Evolutionary conservation across 2,888 invertebrate genomes (phyloP).

Genomic region (Caenorhabditis sulstoni): DNA sequence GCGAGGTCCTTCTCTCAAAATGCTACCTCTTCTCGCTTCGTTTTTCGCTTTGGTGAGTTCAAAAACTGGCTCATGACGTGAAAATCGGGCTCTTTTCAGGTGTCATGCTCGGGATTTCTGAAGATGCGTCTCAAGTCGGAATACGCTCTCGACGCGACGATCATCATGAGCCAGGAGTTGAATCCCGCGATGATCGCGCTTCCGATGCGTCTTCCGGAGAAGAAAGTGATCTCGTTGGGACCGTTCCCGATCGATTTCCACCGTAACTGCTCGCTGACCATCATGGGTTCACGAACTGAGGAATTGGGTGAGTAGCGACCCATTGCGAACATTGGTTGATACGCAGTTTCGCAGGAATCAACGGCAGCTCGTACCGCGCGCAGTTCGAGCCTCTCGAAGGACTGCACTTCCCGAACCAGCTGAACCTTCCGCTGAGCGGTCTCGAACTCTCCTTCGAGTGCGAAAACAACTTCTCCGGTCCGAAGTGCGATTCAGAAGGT

Average conservation of each 20-base stretch:
- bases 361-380: constrained; percentile 8
- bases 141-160: background rate
- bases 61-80: too few species aligned
- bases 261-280: background rate
- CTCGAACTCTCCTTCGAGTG: constrained; percentile 25
- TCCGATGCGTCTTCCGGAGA: constrained; percentile 6
- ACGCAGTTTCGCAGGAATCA: constrained; percentile 18
- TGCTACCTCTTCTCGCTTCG: too few species aligned
- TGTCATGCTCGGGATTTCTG: constrained; percentile 17
- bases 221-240: constrained; percentile 3
- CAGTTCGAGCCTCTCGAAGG: constrained; percentile 10
- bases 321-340: too few species aligned
- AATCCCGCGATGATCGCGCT: background rate
- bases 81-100: background rate
- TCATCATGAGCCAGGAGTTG: background rate
- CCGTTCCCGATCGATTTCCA: constrained; percentile 29
- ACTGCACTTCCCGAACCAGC: constrained; percentile 5
- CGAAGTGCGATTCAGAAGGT: background rate
- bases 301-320: constrained; percentile 15
- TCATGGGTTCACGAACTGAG: constrained; percentile 21
- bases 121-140: constrained; percentile 28
- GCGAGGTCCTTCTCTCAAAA: too few species aligned
- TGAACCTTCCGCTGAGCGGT: constrained; percentile 35
- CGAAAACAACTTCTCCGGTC: background rate
- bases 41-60: background rate